These are phyloP conservation scores for Luperina testacea DNA, from an alignment of 2,888 invertebrate species.

Conservation along the genomic window DNA sequence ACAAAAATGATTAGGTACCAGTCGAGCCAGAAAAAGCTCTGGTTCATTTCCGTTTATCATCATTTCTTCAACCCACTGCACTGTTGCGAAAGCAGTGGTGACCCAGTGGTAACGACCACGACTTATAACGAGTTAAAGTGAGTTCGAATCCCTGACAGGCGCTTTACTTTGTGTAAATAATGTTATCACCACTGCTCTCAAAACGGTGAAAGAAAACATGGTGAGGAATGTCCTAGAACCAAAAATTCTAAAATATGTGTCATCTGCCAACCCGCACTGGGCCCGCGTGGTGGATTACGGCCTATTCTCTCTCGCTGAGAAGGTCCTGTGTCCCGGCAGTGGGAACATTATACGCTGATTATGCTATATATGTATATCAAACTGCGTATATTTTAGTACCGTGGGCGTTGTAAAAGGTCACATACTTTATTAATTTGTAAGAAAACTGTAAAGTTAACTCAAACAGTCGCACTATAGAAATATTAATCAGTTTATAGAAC, in stretches of 20 bases:
- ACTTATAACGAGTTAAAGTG: too few species aligned
- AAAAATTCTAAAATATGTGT: background rate
- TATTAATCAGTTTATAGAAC: background rate
- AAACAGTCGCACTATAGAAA: background rate
- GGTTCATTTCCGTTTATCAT: background rate
- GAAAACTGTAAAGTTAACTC: background rate
- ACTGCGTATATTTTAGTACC: background rate
- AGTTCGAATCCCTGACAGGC: too few species aligned
- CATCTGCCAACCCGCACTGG: background rate
- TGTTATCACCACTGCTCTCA: too few species aligned
- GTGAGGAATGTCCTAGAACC: too few species aligned
- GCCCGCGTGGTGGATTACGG: background rate
- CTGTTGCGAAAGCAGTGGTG: too few species aligned
- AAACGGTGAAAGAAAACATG: too few species aligned
- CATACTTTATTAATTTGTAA: background rate
- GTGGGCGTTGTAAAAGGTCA: background rate
- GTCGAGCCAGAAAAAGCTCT: background rate
- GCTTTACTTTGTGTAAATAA: too few species aligned
- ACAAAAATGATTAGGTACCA: background rate
- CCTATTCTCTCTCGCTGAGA: background rate
- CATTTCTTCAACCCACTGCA: too few species aligned
- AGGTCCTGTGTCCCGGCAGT: background rate
- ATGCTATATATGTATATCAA: background rate
- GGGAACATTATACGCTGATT: background rate
- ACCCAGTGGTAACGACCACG: too few species aligned